Base-by-base conservation (phyloP, 2,113 vertebrate genomes). In the Thomomys bottae region DNA sequence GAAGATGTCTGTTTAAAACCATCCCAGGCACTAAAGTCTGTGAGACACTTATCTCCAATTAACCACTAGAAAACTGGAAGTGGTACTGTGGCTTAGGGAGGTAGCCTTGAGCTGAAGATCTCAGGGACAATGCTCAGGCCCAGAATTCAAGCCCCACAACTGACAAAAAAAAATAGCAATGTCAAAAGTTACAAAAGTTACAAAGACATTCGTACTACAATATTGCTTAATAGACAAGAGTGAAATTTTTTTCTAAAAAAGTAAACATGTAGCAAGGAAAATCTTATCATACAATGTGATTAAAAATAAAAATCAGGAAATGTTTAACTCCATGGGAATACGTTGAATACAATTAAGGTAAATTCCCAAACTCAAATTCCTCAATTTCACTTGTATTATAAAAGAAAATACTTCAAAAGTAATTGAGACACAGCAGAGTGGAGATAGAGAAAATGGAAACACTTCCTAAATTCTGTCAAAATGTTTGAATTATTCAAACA, bases 381-480 rank as follows among this genome's bases (percentile, higher is more conserved):
- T 82, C 66, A 49, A 91, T 76, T 80, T 76, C 81, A 84, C 34
- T n/a, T 70, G 15, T 26, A 77, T 68, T 68, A 91, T 45, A 78
- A 75, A 89, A 88, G 59, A 28, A 96, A 91, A n/a, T 87, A 84
- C 3, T 30, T 18, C 59, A 64, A 70, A 88, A 57, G 34, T 70
- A 89, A 81, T 20, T 17, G 40, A 63, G 63, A 80, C 40, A 81
- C 8, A 79, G 32, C 3, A 45, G 32, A 86, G 67, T 38, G 71
- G 45, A 86, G 49, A 91, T 86, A 49, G 9, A 28, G 26, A 88
- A 72, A 45, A 81, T 26, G 38, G 45, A 80, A 92, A 92, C 2
- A 71, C 77, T 88, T 91, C 87, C 66, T 14, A 77, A 92, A 85
- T 88, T 94, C 36, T 87, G 49, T 84, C 49, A 87, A 42, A 73